Conservation (phyloP, 1,140 invertebrate species). For the Drosophila insularis region DNA sequence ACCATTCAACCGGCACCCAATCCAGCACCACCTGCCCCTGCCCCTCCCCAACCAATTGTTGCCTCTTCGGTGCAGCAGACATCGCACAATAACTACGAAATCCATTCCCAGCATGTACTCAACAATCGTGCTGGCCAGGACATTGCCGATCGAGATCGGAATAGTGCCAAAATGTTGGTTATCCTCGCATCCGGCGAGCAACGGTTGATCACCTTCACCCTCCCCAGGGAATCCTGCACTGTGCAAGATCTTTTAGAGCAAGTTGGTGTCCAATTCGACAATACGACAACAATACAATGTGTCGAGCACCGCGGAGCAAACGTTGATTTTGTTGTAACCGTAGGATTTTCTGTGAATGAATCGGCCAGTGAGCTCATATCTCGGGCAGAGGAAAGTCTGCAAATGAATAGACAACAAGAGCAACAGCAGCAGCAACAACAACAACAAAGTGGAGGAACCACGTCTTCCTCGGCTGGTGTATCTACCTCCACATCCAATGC, state of each 20-base stretch:
- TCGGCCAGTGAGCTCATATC: constrained; percentile 77
- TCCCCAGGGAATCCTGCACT: constrained; percentile 90
- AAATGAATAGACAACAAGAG: constrained; percentile 73
- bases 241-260: constrained; percentile 90
- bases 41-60: neutral
- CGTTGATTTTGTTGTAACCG: constrained; percentile 90
- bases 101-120: constrained; percentile 77
- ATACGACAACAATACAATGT: constrained; percentile 87
- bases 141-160: constrained; percentile 82
- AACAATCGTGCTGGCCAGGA: constrained; percentile 69
- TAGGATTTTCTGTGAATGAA: constrained; percentile 83
- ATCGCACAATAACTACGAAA: constrained; percentile 79
- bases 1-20: constrained; percentile 12
- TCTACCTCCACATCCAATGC: constrained; percentile 10
- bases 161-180: constrained; percentile 89
- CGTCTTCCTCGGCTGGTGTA: constrained; percentile 11
- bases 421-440: constrained; percentile 30
- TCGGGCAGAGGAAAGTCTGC: constrained; percentile 76
- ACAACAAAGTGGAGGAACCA: neutral
- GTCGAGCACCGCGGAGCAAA: constrained; percentile 87
- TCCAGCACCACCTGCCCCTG: constrained; percentile 2
- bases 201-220: constrained; percentile 89
- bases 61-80: constrained; percentile 72
- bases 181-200: constrained; percentile 89
- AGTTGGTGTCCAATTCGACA: constrained; percentile 86